Conservation (phyloP, 2,888 invertebrate genomes). For the Listrodromus nycthemerus region DNA sequence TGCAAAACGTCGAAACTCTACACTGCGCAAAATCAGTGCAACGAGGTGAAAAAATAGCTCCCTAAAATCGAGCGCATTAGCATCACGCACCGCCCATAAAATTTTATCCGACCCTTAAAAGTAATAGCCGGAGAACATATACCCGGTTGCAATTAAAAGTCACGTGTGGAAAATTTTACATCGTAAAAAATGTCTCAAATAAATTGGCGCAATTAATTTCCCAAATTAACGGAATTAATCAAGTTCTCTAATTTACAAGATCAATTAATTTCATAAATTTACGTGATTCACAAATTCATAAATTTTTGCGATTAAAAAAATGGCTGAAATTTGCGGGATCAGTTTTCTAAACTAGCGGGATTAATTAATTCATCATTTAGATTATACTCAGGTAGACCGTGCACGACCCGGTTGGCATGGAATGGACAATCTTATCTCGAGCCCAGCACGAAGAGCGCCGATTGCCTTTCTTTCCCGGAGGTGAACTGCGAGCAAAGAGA, state of each 20-base stretch:
- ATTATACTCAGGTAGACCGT: not conserved
- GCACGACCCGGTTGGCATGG: not conserved
- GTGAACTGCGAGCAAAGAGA: not conserved
- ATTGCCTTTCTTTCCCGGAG: not conserved
- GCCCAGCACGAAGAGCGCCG: not conserved
- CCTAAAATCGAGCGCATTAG: not conserved
- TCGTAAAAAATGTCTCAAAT: not conserved
- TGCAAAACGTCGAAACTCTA: constrained; percentile 2
- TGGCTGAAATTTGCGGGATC: too few species aligned
- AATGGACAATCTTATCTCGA: not conserved
- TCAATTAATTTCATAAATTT: too few species aligned
- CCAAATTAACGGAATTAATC: not conserved
- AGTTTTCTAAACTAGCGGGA: too few species aligned
- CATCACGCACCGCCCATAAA: not conserved
- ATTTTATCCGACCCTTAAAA: not conserved
- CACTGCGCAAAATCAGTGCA: constrained; percentile 9
- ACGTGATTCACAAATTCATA: too few species aligned
- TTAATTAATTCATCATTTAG: not conserved
- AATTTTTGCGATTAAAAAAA: too few species aligned
- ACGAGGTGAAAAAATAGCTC: not conserved
- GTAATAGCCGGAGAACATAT: not conserved
- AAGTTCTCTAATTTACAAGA: too few species aligned
- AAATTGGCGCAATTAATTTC: not conserved
- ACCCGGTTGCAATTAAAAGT: not conserved
- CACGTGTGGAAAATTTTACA: not conserved